Conservation (phyloP, 1,140 invertebrate species). For the Pararge aegeria region DNA sequence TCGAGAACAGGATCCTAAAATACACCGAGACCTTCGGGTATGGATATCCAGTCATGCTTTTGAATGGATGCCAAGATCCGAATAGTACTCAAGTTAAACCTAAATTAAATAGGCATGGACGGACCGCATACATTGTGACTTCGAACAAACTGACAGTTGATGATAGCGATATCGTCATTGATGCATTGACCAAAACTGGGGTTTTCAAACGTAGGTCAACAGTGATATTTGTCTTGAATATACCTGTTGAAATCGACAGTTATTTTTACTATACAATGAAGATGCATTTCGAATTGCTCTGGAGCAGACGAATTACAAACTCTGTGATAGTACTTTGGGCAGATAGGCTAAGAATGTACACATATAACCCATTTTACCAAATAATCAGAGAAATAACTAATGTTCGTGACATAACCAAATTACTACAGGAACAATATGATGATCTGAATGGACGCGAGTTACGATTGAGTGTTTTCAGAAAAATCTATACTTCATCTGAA, state of each 20-base stretch:
- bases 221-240: slow-evolving; percentile 64
- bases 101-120: slow-evolving; percentile 57
- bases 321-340: slow-evolving; percentile 59
- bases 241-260: slow-evolving; percentile 46
- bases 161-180: slow-evolving; percentile 49
- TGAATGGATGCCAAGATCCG: slow-evolving; percentile 56
- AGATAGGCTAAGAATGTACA: slow-evolving; percentile 48
- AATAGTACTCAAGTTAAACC: slow-evolving; percentile 57
- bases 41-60: slow-evolving; percentile 62
- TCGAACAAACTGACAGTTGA: slow-evolving; percentile 51
- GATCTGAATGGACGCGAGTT: slow-evolving; percentile 56
- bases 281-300: slow-evolving; percentile 57
- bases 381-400: slow-evolving; percentile 58
- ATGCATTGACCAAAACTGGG: slow-evolving; percentile 58
- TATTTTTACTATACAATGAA: slow-evolving; percentile 59
- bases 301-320: slow-evolving; percentile 60
- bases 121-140: slow-evolving; percentile 64
- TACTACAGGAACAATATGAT: slow-evolving; percentile 49
- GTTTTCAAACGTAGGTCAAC: slow-evolving; percentile 67
- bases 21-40: slow-evolving; percentile 59
- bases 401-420: slow-evolving; percentile 38
- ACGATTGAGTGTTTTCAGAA: slow-evolving; percentile 61
- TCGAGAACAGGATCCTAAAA: slow-evolving; percentile 68
- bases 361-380: slow-evolving; percentile 61
- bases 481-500: slow-evolving; percentile 50